phyloP scores from a whole-genome alignment of 2,888 invertebrate genomes.

The Norana najaformis region DNA sequence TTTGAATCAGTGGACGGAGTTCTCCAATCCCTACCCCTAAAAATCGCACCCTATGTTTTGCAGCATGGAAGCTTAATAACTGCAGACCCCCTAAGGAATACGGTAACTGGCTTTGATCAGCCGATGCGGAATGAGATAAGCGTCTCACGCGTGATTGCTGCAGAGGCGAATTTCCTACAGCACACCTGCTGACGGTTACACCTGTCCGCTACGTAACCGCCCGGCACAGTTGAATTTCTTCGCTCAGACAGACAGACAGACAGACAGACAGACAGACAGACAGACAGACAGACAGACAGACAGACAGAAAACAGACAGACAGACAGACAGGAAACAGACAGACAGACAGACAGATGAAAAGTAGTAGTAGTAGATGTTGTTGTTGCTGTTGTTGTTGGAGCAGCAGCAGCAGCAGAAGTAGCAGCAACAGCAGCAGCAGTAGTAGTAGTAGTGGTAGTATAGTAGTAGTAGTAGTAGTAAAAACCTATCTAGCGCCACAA shows the following conservation, averaged over 20 bases:
- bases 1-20: not conserved
- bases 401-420: too few relatives aligned
- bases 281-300: conserved; percentile 23
- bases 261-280: conserved; percentile 24
- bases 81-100: not conserved
- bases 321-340: not conserved
- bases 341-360: not conserved
- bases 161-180: not conserved
- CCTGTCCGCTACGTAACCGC: conserved; percentile 2
- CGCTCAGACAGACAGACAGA: conserved; percentile 1
- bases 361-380: too few relatives aligned
- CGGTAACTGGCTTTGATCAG: not conserved
- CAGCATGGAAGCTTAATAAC: not conserved
- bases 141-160: not conserved
- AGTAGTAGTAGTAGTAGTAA: too few relatives aligned
- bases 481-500: too few relatives aligned
- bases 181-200: not conserved
- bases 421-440: too few relatives aligned
- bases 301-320: conserved; percentile 8
- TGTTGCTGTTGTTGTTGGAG: too few relatives aligned
- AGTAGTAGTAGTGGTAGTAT: too few relatives aligned
- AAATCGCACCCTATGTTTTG: not conserved
- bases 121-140: not conserved
- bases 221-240: not conserved
- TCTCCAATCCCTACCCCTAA: not conserved